Evolutionary conservation across 1,140 invertebrate species (phyloP), one percentile per base, ranked within the genome.

Genomic region (Drosophila mayri): DNA sequence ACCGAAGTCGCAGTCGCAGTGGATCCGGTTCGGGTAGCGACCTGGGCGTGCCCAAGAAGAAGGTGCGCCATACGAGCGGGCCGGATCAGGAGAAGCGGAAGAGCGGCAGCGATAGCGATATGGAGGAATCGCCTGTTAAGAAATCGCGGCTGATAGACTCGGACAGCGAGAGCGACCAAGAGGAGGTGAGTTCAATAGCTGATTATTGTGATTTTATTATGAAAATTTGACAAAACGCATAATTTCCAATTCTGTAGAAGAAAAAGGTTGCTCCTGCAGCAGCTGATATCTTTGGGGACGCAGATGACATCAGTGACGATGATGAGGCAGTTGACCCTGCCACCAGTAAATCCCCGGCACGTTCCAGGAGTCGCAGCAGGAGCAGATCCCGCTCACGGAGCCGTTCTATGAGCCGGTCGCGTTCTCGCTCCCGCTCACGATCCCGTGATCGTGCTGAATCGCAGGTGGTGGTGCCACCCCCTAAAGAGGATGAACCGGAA

Each of bases 251-350:
- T n/a, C 61, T 76, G 6, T 14, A 91, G 90, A 18, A 25, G 7
- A 65, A 88, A 28, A 78, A 88, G 62, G 62, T 65, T 0, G 76
- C 86, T 0, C 85, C 91, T 1, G 91, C 88, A 16, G 97, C 97
- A 9, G 95, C 96, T 70, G 97, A 97, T 43, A 93, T 99, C 25
- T 99, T 99, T 93, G 98, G 98, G 43, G 98, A 98, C 93, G 97
- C 97, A 30, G 97, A 97, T 81, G 98, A 98, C 90, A 98, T 98
- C 20, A 98, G 97, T 92, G 95, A 96, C 44, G 96, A 97, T 73
- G 95, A 95, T 16, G 66, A 94, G 80, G 92, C 94, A 38, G 90
- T 90, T 37, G 93, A 91, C 30, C 91, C 79, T 54, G 92, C 88
- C 58, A 91, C 77, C 38, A 57, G 60, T 11, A 92, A 87, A 30